Evolutionary conservation across 2,888 invertebrate genomes (phyloP), one percentile per base, ranked within the genome.

Genomic region (Liposcelis brunnea): DNA sequence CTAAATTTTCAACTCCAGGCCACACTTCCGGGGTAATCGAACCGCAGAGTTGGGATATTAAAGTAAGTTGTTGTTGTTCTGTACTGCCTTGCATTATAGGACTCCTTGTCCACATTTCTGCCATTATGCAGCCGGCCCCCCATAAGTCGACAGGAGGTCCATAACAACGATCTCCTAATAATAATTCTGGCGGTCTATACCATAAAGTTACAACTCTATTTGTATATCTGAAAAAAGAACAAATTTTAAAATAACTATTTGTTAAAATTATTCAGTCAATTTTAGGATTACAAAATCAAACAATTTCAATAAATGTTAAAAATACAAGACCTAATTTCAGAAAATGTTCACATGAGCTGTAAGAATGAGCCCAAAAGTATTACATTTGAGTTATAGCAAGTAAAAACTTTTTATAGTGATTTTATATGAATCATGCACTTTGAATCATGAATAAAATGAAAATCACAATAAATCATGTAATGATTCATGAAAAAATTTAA

Each of bases 81-180:
- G 94, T 91, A 43, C 84, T 87, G 14, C 98, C 98, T 69, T 72
- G 59, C 87, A 90, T 89, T 49, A 90, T 89, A 0, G 90, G 97
- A 3, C 65, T 68, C 52, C 77, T 68, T 0, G 94, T 97, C 97
- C 97, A 98, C 90, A 98, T 90, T 68, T 98, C 98, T 0, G 97
- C 97, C 97, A 98, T 97, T 50, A 98, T 98, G 60, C 98, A 99
- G 0, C 98, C 98, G 0, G 93, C 95, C 1, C 87, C 87, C 87
- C 87, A 87, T 67, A 97, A 75, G 67, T 99, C 98, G 11, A 98
- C 93, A 0, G 94, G 86, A 1, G 95, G 90, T 0, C 93, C 93
- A 58, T 98, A 98, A 65, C 94, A 90, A 11, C 97, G 71, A 56
- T 93, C 87, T 31, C 91, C 81, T 6, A 80, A 60, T 11, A 81